A percentile compares a stretch with the other conserved stretches of the same genome.
phyloP scores from a whole-genome alignment of 1,140 invertebrate genomes.

The Papilio polytes region DNA sequence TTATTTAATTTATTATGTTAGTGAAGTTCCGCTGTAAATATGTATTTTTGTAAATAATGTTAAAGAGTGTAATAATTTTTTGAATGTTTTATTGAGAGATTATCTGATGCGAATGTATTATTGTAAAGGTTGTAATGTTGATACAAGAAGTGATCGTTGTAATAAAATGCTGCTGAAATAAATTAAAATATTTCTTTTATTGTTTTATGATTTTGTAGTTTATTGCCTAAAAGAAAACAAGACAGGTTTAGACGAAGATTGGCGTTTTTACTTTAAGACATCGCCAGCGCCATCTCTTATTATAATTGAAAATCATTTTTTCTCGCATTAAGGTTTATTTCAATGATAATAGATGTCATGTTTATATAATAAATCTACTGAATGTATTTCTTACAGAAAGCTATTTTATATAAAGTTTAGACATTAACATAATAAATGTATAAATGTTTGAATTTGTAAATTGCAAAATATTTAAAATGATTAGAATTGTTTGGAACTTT shows the following conservation, averaged over 20 bases:
- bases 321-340: not conserved
- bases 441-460: too few species aligned
- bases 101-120: slow-evolving; percentile 57
- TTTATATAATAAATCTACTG: too few species aligned
- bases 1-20: slow-evolving; percentile 65
- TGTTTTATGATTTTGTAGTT: not conserved
- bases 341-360: not conserved
- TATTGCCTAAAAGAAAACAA: not conserved
- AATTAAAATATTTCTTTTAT: slow-evolving; percentile 38
- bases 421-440: too few species aligned
- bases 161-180: slow-evolving; percentile 59
- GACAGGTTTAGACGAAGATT: not conserved
- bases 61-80: slow-evolving; percentile 55
- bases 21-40: slow-evolving; percentile 67
- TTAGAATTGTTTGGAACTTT: too few species aligned
- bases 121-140: slow-evolving; percentile 71
- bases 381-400: too few species aligned
- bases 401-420: too few species aligned
- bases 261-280: not conserved
- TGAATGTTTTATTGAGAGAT: slow-evolving; percentile 61
- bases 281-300: not conserved
- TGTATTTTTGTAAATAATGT: slow-evolving; percentile 79
- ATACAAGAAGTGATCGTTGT: slow-evolving; percentile 57
- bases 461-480: too few species aligned
- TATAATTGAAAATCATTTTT: not conserved